phyloP scores from a whole-genome alignment of 1,140 invertebrate species.

The Subanguina moxae region DNA sequence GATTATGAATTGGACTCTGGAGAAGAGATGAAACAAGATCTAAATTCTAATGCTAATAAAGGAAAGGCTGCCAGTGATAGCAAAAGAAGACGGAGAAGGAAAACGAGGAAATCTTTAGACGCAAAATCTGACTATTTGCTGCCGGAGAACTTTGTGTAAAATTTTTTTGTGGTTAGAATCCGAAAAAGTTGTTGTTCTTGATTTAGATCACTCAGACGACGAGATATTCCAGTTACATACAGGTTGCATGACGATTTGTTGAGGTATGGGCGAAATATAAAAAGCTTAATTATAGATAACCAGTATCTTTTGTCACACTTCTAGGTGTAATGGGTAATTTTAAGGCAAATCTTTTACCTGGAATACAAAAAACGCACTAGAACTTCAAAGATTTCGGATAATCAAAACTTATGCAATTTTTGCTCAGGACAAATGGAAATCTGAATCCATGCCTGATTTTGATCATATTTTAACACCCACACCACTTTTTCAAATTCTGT shows the following conservation, averaged over 20 bases:
- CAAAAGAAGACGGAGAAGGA: neutral
- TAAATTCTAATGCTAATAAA: neutral
- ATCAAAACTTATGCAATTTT: too few species aligned
- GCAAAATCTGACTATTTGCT: slow-evolving; percentile 17
- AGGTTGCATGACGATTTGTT: slow-evolving; percentile 46
- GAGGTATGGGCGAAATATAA: too few species aligned
- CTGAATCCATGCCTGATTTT: too few species aligned
- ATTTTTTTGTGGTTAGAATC: neutral
- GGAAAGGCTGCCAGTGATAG: neutral
- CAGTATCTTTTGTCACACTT: too few species aligned
- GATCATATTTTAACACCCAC: too few species aligned
- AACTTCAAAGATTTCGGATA: too few species aligned
- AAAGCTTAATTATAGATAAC: too few species aligned
- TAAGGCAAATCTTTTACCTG: too few species aligned
- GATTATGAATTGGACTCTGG: neutral
- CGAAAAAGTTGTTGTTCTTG: neutral
- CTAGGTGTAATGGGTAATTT: too few species aligned
- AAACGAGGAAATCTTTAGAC: neutral
- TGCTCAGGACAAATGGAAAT: too few species aligned
- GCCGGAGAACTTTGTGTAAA: slow-evolving; percentile 28
- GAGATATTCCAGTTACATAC: slow-evolving; percentile 58
- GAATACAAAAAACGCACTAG: too few species aligned
- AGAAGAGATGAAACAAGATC: neutral
- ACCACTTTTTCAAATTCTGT: too few species aligned
- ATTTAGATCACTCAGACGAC: slow-evolving; percentile 42